A percentile compares a stretch with the other conserved stretches of the same genome.
These are phyloP conservation scores for Pocillopora damicornis DNA, from an alignment of 64 coral and sea anemone genomes.

Conservation along the genomic window DNA sequence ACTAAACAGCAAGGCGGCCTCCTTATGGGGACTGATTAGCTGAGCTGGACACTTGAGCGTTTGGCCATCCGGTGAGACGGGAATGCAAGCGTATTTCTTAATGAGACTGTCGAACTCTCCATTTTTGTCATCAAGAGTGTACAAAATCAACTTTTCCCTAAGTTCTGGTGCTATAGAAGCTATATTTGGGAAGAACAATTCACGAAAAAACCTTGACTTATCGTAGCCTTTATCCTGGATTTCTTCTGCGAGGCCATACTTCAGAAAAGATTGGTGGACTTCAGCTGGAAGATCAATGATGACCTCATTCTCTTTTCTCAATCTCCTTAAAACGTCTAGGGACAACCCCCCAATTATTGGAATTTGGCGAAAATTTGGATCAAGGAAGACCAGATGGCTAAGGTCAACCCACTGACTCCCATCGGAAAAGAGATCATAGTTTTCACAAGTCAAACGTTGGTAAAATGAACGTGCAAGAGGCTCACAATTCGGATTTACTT, in stretches of 20 bases:
- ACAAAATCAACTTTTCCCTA: conserved; percentile 44
- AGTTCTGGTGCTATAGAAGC: neutral
- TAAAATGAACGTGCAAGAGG: conserved; percentile 62
- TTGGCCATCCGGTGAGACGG: conserved; percentile 47
- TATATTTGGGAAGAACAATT: conserved; percentile 62
- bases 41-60: conserved; percentile 46
- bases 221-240: conserved; percentile 22
- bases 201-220: conserved; percentile 49
- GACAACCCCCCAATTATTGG: conserved; percentile 45
- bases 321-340: conserved; percentile 49
- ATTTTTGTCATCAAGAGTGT: conserved; percentile 48
- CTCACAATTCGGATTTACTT: conserved; percentile 24
- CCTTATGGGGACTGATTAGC: conserved; percentile 56
- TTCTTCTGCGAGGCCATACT: neutral
- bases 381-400: conserved; percentile 44
- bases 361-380: conserved; percentile 37
- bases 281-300: conserved; percentile 65
- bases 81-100: conserved; percentile 43
- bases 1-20: conserved; percentile 33
- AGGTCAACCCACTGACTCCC: conserved; percentile 46
- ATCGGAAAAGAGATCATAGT: conserved; percentile 53
- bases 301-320: neutral
- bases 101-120: conserved; percentile 28
- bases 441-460: neutral
- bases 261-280: conserved; percentile 36